Percentiles rank a stretch among this genome's conserved stretches.
phyloP scores from a whole-genome alignment of 2,113 vertebrate species.

The Lepus timidus region DNA sequence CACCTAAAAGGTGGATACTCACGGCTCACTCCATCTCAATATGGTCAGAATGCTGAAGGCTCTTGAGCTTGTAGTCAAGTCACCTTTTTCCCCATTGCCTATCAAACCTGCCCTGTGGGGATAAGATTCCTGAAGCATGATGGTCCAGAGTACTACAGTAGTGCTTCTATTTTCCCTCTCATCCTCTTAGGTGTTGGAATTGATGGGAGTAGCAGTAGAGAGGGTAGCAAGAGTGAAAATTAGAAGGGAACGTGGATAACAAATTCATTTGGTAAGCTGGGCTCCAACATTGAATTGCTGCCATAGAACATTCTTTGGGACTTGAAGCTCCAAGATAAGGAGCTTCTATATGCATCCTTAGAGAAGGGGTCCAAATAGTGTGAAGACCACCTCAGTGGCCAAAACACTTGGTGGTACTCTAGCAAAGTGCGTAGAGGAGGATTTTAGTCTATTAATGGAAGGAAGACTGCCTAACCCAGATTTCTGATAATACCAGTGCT shows the following conservation, averaged over 20 bases:
- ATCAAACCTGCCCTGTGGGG: background rate
- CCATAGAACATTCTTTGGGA: background rate
- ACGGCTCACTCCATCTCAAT: background rate
- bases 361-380: background rate
- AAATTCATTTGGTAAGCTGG: background rate
- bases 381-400: background rate
- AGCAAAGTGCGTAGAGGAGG: background rate
- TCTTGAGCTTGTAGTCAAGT: background rate
- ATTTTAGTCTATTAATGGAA: constrained; percentile 42
- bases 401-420: background rate
- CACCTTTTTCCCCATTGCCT: background rate
- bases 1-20: background rate
- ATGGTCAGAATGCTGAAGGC: background rate
- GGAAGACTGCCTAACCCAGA: background rate
- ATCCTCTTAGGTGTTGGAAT: background rate
- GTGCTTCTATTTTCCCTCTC: background rate
- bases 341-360: background rate
- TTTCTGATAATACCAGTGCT: background rate
- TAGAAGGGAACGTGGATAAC: background rate
- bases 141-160: background rate
- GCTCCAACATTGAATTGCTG: background rate
- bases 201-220: background rate
- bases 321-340: background rate
- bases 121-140: background rate
- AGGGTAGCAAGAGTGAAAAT: background rate